Percentiles rank a stretch among this genome's conserved stretches.
Conservation (phyloP, 2,113 vertebrate species). For the Spilogale gracilis region DNA sequence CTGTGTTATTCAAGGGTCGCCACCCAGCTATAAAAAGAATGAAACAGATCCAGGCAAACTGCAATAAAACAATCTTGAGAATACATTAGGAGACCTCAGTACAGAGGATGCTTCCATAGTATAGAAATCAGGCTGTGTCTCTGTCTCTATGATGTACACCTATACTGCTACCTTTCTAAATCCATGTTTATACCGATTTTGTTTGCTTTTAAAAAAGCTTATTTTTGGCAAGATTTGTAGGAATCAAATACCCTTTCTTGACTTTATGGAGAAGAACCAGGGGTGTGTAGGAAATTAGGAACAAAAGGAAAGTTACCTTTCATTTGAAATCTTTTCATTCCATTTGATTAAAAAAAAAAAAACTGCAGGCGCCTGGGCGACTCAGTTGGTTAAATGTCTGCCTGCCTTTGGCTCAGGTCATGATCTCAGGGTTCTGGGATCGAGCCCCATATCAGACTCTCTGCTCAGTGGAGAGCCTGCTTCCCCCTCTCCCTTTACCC, state of each 20-base stretch:
- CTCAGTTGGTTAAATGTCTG: too few species aligned
- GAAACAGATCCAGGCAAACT: background rate
- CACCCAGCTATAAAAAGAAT: background rate
- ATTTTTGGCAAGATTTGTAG: slow-evolving; percentile 42
- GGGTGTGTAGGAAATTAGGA: background rate
- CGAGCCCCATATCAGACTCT: too few species aligned
- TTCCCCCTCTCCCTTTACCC: too few species aligned
- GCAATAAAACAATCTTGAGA: background rate
- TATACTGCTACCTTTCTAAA: background rate
- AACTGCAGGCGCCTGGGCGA: background rate
- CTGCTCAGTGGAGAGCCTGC: too few species aligned
- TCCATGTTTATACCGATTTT: background rate
- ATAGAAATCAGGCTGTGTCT: background rate
- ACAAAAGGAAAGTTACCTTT: slow-evolving; percentile 24
- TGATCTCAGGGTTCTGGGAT: too few species aligned
- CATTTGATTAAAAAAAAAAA: background rate
- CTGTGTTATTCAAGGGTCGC: background rate
- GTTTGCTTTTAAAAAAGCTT: background rate
- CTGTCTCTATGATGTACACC: background rate
- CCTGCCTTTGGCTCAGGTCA: too few species aligned
- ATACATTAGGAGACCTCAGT: background rate
- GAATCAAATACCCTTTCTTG: background rate
- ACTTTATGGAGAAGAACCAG: background rate
- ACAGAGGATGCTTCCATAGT: background rate
- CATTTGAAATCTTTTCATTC: slow-evolving; percentile 35